A percentile compares a stretch with the other conserved stretches of the same genome.
Evolutionary conservation across 2,113 vertebrate species (phyloP).

Genomic region (Dipodomys stephensi): DNA sequence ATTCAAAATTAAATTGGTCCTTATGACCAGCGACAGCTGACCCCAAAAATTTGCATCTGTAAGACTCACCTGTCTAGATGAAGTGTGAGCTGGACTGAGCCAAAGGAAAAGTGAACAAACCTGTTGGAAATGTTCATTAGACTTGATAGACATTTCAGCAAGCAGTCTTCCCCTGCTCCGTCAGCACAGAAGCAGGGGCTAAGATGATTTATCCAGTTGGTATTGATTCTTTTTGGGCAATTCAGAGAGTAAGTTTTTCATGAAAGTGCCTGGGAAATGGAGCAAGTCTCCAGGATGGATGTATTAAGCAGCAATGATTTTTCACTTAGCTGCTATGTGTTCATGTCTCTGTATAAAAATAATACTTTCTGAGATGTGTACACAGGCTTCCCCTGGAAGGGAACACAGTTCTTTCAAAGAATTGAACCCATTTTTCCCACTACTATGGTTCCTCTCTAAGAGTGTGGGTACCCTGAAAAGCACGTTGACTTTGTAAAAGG

Average conservation of each 20-base stretch:
- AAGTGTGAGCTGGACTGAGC: background rate
- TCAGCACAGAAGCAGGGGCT: background rate
- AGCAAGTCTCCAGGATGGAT: slow-evolving; percentile 7
- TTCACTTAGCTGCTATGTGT: slow-evolving; percentile 12
- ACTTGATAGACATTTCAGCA: slow-evolving; percentile 36
- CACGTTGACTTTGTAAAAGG: background rate
- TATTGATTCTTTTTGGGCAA: slow-evolving; percentile 67
- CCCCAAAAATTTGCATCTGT: background rate
- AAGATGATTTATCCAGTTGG: background rate
- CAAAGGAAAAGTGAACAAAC: background rate
- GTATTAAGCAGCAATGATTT: background rate
- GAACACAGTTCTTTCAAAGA: slow-evolving; percentile 12
- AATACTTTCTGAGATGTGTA: background rate
- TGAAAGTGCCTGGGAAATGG: slow-evolving; percentile 53
- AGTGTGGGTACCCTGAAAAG: slow-evolving; percentile 23
- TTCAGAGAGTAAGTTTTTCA: slow-evolving; percentile 65
- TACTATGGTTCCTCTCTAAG: slow-evolving; percentile 31
- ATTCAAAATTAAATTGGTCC: slow-evolving; percentile 24
- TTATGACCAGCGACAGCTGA: background rate
- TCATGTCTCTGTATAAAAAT: background rate
- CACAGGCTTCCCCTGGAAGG: background rate
- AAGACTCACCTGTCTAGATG: background rate
- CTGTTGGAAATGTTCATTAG: background rate
- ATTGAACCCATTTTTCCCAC: background rate
- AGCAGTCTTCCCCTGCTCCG: rapidly evolving